Conservation (phyloP, 35 echinoderm and acorn worm genomes). For the Chiridota heheva region DNA sequence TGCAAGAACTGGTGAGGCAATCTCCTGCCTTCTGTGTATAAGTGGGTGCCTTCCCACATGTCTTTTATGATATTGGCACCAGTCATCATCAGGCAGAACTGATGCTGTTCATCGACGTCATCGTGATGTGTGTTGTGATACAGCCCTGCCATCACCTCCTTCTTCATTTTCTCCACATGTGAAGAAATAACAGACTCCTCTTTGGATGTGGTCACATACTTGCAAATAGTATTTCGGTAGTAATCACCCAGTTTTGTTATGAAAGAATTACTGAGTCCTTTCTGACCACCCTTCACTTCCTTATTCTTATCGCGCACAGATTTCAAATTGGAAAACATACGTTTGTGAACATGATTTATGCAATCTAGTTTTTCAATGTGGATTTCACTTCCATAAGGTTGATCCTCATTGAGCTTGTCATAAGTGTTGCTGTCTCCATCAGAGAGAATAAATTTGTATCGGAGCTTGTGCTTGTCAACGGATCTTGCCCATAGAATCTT, state of each 20-base stretch:
- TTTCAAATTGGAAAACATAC: conserved; percentile 24
- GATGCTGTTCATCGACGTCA: conserved; percentile 15
- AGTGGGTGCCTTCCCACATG: conserved; percentile 10
- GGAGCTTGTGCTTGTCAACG: not conserved
- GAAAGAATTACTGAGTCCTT: too few relatives aligned
- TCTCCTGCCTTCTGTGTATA: not conserved
- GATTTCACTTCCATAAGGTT: conserved; percentile 17
- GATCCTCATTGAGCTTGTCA: not conserved
- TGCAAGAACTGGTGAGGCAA: not conserved
- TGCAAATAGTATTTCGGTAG: not conserved
- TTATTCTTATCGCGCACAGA: conserved; percentile 14
- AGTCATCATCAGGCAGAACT: conserved; percentile 17
- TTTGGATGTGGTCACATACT: conserved; percentile 1
- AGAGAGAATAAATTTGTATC: not conserved
- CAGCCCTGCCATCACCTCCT: conserved; percentile 8
- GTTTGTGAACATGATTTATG: conserved; percentile 24
- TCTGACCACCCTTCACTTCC: conserved; percentile 29
- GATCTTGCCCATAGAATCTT: not conserved
- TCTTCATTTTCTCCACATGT: not conserved
- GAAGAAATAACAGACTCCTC: not conserved
- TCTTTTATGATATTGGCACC: not conserved
- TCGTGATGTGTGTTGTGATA: not conserved
- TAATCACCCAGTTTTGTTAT: not conserved
- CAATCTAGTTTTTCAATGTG: conserved; percentile 39
- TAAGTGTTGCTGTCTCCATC: conserved; percentile 7